Evolutionary conservation across 2,797 vertebrate species (phyloP).

Genomic region (Bufotes viridis): DNA sequence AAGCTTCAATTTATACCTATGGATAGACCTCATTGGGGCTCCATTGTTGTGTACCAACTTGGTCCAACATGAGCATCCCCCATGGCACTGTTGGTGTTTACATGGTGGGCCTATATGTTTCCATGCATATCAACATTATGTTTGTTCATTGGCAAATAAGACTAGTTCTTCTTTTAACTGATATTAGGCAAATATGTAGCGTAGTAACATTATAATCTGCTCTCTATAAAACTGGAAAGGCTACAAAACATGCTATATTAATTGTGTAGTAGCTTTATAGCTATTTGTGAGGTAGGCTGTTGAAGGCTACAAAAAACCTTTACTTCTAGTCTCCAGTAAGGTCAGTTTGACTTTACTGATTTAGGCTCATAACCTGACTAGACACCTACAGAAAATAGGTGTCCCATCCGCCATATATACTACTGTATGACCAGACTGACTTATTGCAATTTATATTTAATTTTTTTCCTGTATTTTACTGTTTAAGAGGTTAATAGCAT

Average conservation of each 20-base stretch:
- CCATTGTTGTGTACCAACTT: background rate
- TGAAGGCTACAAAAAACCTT: background rate
- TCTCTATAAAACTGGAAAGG: background rate
- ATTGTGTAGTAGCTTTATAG: background rate
- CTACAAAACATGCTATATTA: background rate
- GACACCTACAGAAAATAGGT: background rate
- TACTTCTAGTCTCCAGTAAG: background rate
- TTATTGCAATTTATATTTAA: background rate
- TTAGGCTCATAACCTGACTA: background rate
- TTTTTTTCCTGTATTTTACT: background rate
- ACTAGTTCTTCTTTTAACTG: background rate
- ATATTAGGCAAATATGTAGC: background rate
- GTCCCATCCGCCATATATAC: background rate
- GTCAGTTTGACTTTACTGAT: background rate
- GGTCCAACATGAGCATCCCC: background rate
- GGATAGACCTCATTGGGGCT: background rate
- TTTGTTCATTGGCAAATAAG: background rate
- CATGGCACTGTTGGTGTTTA: background rate
- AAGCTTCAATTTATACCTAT: background rate
- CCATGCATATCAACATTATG: background rate
- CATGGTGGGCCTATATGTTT: background rate
- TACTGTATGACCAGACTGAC: background rate
- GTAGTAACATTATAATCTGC: background rate
- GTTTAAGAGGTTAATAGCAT: background rate
- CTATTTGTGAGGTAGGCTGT: background rate